Percentiles rank a stretch among this genome's conserved stretches.
Evolutionary conservation across 2,888 invertebrate species (phyloP).

Genomic region (Cheilosia vernalis): DNA sequence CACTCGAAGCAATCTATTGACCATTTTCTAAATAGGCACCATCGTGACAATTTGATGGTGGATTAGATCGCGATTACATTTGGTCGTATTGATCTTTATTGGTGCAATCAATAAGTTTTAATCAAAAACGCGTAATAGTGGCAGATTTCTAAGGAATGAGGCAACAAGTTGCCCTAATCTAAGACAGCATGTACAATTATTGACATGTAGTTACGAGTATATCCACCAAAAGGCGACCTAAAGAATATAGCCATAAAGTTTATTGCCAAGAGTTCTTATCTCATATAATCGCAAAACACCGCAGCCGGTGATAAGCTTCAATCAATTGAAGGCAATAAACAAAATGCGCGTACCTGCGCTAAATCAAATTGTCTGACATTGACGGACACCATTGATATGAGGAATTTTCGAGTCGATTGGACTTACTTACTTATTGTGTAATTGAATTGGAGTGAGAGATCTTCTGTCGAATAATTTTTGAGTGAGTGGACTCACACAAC

Average conservation of each 20-base stretch:
- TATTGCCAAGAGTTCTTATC: neutral
- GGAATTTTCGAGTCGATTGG: neutral
- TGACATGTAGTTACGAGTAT: neutral
- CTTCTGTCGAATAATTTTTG: too few species aligned
- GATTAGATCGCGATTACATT: too few species aligned
- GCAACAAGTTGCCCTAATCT: neutral
- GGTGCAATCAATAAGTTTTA: constrained; percentile 12
- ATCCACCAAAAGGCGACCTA: neutral
- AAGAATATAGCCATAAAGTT: neutral
- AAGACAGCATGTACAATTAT: neutral
- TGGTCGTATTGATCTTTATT: too few species aligned
- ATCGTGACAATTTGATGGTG: too few species aligned
- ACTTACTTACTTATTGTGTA: too few species aligned
- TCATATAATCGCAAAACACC: too few species aligned
- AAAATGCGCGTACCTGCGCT: too few species aligned
- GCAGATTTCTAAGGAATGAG: neutral
- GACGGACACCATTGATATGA: neutral
- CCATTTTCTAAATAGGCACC: too few species aligned
- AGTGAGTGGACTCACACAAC: too few species aligned
- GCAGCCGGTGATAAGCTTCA: too few species aligned
- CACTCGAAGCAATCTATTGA: neutral
- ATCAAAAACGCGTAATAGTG: neutral
- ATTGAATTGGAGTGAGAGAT: too few species aligned
- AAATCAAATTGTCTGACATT: neutral
- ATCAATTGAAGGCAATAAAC: too few species aligned